Base-by-base conservation (phyloP, 2,113 vertebrate species). In the Silurus meridionalis region DNA sequence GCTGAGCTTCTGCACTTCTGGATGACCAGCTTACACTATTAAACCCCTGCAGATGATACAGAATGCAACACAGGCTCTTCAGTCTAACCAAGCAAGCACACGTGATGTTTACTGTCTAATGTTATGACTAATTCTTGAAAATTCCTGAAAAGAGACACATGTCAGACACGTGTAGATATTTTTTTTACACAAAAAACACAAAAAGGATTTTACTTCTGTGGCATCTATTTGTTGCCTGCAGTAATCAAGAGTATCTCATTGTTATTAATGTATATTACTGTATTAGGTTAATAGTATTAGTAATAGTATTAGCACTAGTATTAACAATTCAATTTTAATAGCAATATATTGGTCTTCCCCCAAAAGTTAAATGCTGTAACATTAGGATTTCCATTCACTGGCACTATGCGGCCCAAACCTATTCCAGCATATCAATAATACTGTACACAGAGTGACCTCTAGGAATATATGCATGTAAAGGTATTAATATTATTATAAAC, bases 41-140 rank as follows among this genome's bases (percentile, higher is more conserved):
- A 72, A 72, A 72, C 7, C 37, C 17, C 15, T 72, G 13, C 25
- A 28, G 25, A 72, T 48, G 15, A 72, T 71, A 8, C 71, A 74
- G 69, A 72, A 74, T 23, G 71, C 48, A 74, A 52, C 71, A 50
- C 67, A 72, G 8, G 69, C 71, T 52, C 46, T 74, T 74, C 46
- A 74, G 21, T 74, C 48, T 23, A 23, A 74, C 48, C 52, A 72
- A 72, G 15, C 37, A 48, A 48, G 8, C 46, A 21, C 15, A 6
- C 8, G 2, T 46, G 4, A 46, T 50, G 8, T 50, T 37, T 37
- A 37, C 37, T 37, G 37, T 37, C 37, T 37, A 37, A 37, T 37
- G 37, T 37, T 37, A 37, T 37, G 37, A 37, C 19, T 63, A 6
- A 23, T 63, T 63, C 21, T 8, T 1, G 19, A 7, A 6, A 7